Conservation (phyloP, 37 sponge, comb jelly and placozoan genomes). For the Theonella swinhoei region DNA sequence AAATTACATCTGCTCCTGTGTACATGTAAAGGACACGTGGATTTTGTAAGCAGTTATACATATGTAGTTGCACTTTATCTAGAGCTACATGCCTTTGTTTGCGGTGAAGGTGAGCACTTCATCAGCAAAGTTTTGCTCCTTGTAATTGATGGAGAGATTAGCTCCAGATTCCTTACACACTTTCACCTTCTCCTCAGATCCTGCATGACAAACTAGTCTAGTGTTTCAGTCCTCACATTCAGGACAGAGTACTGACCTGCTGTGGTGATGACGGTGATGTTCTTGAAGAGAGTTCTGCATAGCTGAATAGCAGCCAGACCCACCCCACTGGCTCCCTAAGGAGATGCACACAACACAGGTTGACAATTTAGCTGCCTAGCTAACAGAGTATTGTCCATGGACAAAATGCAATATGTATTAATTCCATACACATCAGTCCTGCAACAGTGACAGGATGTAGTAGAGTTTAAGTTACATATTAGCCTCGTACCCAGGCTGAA, state of each 20-base stretch:
- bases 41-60: too few species aligned
- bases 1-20: constrained; percentile 81
- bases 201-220: constrained; percentile 19
- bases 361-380: too few species aligned
- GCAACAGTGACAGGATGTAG: too few species aligned
- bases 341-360: too few species aligned
- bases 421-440: too few species aligned
- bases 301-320: constrained; percentile 83
- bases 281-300: constrained; percentile 52
- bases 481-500: too few species aligned
- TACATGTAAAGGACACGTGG: too few species aligned
- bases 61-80: too few species aligned
- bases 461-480: too few species aligned
- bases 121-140: constrained; percentile 74
- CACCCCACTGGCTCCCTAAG: constrained; percentile 87
- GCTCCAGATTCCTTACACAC: constrained; percentile 74
- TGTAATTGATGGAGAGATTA: constrained; percentile 79
- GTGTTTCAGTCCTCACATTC: not conserved
- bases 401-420: too few species aligned
- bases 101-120: constrained; percentile 66
- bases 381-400: too few species aligned
- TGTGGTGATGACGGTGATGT: constrained; percentile 66
- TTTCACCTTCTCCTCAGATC: constrained; percentile 74
- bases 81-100: constrained; percentile 63
- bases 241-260: constrained; percentile 41